Evolutionary conservation across 2,888 invertebrate genomes (phyloP).

Genomic region (Drosophila cracens): DNA sequence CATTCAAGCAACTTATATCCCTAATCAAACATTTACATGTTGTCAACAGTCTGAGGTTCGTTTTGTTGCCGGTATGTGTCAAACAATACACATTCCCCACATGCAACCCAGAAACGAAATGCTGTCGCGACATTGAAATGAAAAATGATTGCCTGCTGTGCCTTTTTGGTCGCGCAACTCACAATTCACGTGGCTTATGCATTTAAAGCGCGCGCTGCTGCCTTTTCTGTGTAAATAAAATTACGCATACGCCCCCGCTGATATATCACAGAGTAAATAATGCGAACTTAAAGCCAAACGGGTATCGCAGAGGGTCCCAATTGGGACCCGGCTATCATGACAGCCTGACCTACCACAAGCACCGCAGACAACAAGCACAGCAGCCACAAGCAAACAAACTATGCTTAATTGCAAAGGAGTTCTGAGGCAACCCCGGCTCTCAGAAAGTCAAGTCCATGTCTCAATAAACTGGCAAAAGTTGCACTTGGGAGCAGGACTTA

Average conservation of each 20-base stretch:
- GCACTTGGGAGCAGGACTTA: slow-evolving; percentile 67
- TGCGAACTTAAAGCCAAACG: slow-evolving; percentile 33
- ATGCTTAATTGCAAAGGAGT: slow-evolving; percentile 65
- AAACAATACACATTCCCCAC: slow-evolving; percentile 17
- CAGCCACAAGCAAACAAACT: slow-evolving; percentile 59
- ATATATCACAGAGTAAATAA: slow-evolving; percentile 22
- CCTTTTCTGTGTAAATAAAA: slow-evolving; percentile 51
- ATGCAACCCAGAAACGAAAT: slow-evolving; percentile 7
- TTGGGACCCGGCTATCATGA: slow-evolving; percentile 21
- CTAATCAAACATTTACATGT: neutral
- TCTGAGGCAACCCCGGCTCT: slow-evolving; percentile 30
- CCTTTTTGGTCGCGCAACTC: slow-evolving; percentile 32
- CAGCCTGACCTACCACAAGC: slow-evolving; percentile 57
- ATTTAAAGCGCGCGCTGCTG: slow-evolving; percentile 45
- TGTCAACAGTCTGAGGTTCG: slow-evolving; percentile 8
- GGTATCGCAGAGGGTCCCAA: neutral
- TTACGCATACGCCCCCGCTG: slow-evolving; percentile 47
- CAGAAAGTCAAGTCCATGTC: slow-evolving; percentile 66
- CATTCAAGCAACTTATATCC: slow-evolving; percentile 2
- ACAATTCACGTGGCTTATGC: slow-evolving; percentile 27
- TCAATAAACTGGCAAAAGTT: slow-evolving; percentile 63
- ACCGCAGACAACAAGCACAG: slow-evolving; percentile 35
- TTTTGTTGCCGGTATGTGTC: slow-evolving; percentile 21
- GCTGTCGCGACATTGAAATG: slow-evolving; percentile 62
- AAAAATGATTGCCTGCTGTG: slow-evolving; percentile 64